Base-by-base conservation (phyloP, 2,797 vertebrate genomes). In the Anableps anableps region DNA sequence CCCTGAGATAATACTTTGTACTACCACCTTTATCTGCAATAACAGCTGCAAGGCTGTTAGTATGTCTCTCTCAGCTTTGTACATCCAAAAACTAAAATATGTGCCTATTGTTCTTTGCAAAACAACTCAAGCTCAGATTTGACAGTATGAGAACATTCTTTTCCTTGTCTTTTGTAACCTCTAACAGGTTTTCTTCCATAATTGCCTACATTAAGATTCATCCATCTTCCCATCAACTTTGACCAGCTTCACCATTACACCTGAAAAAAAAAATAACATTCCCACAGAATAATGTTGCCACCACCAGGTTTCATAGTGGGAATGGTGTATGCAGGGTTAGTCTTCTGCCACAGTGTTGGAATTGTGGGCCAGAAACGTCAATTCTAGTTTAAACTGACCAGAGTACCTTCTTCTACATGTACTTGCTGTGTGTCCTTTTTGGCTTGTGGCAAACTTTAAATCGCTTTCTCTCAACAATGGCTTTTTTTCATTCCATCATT, bases 31-130 rank as follows among this genome's bases (percentile, higher is more conserved):
- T 58, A 3, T 58, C n/a, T 58, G n/a, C 5, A 70, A 70, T 41
- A 26, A 41, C 64, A 66, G 34, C 62, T 23, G 17, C 36, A 26
- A 41, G 9, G 9, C 11, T 29, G n/a, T 68, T 13, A 21, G 11
- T 6, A 29, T 71, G 68, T 45, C 43, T 71, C 26, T 45, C 5
- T 71, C 10, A 29, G 68, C 38, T 71, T 71, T 71, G 23, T 26
- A 71, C 68, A 71, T 71, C 23, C n/a, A n/a, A 71, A 71, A 13
- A 29, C 55, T 71, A 38, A 71, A 71, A 16, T 29, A 58, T 26
- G 7, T 41, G 1, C 10, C 64, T 14, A 64, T 10, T 64, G 11
- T 13, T 38, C 21, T n/a, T 43, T 43, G 13, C 23, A 71, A 71
- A 71, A 16, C 8, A 71, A 2, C 26, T 71, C 1, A 43, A 29